A percentile compares a stretch with the other conserved stretches of the same genome.
phyloP scores from a whole-genome alignment of 2,888 invertebrate genomes.

The Lacanobia oleracea region DNA sequence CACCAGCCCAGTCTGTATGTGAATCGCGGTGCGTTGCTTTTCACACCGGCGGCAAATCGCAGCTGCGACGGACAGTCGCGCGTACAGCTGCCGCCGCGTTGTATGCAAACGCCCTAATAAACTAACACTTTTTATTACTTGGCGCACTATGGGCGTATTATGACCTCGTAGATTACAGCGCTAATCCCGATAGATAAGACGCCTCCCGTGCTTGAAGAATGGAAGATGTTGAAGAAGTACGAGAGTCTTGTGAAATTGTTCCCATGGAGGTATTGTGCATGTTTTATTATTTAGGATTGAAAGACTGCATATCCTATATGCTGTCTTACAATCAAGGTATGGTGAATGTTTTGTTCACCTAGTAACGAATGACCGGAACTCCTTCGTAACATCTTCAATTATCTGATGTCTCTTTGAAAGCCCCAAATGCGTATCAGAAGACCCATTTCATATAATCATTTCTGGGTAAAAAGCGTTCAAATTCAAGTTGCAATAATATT shows the following conservation, averaged over 20 bases:
- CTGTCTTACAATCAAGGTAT: too few species aligned
- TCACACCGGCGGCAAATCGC: slow-evolving; percentile 84
- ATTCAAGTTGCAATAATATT: too few species aligned
- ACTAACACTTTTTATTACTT: slow-evolving; percentile 86
- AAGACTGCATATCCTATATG: neutral
- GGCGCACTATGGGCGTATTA: slow-evolving; percentile 69
- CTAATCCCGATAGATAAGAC: slow-evolving; percentile 66
- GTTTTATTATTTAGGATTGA: neutral
- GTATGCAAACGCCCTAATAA: slow-evolving; percentile 90
- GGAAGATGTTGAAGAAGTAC: slow-evolving; percentile 24
- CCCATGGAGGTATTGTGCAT: slow-evolving; percentile 29
- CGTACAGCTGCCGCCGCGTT: slow-evolving; percentile 80
- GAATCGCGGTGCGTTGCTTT: slow-evolving; percentile 83
- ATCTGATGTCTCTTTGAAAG: neutral
- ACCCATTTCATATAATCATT: too few species aligned
- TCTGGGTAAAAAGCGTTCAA: too few species aligned
- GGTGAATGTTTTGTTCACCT: neutral
- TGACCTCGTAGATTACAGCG: slow-evolving; percentile 66
- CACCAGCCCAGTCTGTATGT: slow-evolving; percentile 80
- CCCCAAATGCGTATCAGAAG: neutral
- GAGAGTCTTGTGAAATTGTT: slow-evolving; percentile 26
- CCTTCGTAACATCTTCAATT: neutral
- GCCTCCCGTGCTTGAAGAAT: slow-evolving; percentile 45
- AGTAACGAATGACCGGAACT: too few species aligned
- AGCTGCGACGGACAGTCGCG: slow-evolving; percentile 80